Base-by-base conservation (phyloP, 1,140 invertebrate species). In the Lutraria rhynchaena region DNA sequence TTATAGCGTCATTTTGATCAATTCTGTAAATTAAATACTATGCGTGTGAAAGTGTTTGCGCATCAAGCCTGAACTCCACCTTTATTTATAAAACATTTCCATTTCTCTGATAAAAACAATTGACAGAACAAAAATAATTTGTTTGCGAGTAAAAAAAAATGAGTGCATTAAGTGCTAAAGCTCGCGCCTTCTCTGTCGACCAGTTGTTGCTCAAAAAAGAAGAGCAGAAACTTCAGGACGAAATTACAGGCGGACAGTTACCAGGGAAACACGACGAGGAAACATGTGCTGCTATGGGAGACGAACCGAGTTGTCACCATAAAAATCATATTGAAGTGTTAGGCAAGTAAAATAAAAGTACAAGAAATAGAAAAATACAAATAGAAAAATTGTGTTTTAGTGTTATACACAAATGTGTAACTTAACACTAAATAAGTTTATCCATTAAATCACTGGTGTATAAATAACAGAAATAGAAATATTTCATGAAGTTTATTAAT, bases 151-250 rank as follows among this genome's bases (percentile, higher is more conserved):
- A n/a, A n/a, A n/a, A n/a, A n/a, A 65, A 4, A n/a, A 67, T 67
- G 63, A 67, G 22, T 15, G 3, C 19, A 9, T 24, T 77, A 33
- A 77, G 74, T 51, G 58, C 29, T 22, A 63, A 67, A 29, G 74
- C 74, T 9, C 74, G 60, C 1, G 74, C 74, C n/a, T 77, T 77
- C 63, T 77, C 74, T 17, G 74, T 77, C 9, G 74, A 77, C 37
- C 37, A 67, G 15, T 24, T 77, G 13, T 55, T 77, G 24, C 46
- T 58, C 0, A 63, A 67, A n/a, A 41, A 58, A 27, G 60, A 77
- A 15, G 53, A 53, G 29, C 37, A 41, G 37, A 41, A 41, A 41
- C 37, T 41, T 41, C 5, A 61, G 19, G 31, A 29, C 7, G 31
- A 17, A 9, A 61, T 9, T 33, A 5, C 11, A 33, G 58, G 31